Evolutionary conservation across 64 coral and sea anemone species (phyloP).

Genomic region (Catalaphyllia jardinei): DNA sequence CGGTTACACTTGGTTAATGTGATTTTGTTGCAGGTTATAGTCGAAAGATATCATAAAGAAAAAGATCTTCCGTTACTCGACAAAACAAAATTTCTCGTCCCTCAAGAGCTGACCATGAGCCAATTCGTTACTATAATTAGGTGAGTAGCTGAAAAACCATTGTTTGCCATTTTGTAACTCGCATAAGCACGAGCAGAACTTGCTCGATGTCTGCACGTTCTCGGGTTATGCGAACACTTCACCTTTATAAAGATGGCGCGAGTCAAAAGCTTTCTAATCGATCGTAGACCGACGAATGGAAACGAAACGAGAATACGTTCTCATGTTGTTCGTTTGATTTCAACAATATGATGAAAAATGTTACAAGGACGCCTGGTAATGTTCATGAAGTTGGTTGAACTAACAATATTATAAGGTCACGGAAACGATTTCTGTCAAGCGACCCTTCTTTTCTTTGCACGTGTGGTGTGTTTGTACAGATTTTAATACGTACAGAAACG

Average conservation of each 20-base stretch:
- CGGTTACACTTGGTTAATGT: neutral
- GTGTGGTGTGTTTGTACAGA: neutral
- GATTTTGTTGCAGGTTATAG: constrained; percentile 78
- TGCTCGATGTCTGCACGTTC: neutral
- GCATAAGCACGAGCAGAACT: neutral
- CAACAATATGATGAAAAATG: neutral
- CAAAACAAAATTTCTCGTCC: constrained; percentile 98
- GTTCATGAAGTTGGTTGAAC: neutral
- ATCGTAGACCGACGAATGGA: no score
- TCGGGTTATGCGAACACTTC: neutral
- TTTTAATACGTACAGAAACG: neutral
- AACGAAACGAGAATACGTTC: no score
- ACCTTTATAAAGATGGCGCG: neutral
- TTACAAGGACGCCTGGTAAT: neutral
- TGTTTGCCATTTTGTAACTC: neutral
- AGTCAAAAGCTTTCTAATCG: neutral
- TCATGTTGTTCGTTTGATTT: no score
- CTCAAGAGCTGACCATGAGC: constrained; percentile 96
- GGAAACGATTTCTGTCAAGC: neutral
- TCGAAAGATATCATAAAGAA: constrained; percentile 99
- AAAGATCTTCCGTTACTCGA: constrained; percentile 91
- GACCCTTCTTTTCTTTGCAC: neutral
- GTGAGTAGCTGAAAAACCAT: constrained; percentile 34
- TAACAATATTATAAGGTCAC: neutral
- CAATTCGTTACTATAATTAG: constrained; percentile 99